Evolutionary conservation across 30 jellyfish, hydroid and myxozoan genomes (phyloP), one percentile per base, ranked within the genome.

Genomic region (Catostylus mosaicus): DNA sequence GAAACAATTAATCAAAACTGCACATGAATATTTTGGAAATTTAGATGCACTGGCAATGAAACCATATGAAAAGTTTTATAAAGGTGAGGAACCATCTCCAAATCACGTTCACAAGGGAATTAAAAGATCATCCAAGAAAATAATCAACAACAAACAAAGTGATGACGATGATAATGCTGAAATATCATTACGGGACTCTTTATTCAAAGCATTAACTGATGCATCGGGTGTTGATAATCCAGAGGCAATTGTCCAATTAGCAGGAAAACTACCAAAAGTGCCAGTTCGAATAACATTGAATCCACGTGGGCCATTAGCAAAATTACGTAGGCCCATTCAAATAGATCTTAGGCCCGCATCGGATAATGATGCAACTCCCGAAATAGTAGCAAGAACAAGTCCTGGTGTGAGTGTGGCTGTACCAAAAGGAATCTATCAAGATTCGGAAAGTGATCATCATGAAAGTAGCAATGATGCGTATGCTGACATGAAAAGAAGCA

Each of bases 291-390:
- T 94, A n/a, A 94, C 97, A n/a, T 84, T 94, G 56, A 94, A 94
- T 73, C 99, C 99, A 12, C 83, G 89, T 47, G 99, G 99, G 6
- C 99, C 99, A 45, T 67, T 94, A 32, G 99, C 99, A 40, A 88
- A 88, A 77, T 61, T 94, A 30, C 85, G 89, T 45, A 84, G 91
- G 27, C 99, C 99, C 2, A 94, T 94, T 64, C 97, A 88, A 74
- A 94, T 94, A 22, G 99, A 94, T 52, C 90, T 94, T 16, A 73
- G 91, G 34, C 99, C 99, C 29, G 89, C 95, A 11, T 92, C 93
- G 2, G 90, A 75, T 43, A 91, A 82, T 27, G 94, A 77, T 57
- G 87, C 93, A 20, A 73, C 81, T 29, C 75, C 96, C 1, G 89
- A 82, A 37, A 73, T 85, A 37, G 89, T 94, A 16, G 97, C 99